Conservation (phyloP, 2,888 invertebrate genomes). For the Tiphia femorata region DNA sequence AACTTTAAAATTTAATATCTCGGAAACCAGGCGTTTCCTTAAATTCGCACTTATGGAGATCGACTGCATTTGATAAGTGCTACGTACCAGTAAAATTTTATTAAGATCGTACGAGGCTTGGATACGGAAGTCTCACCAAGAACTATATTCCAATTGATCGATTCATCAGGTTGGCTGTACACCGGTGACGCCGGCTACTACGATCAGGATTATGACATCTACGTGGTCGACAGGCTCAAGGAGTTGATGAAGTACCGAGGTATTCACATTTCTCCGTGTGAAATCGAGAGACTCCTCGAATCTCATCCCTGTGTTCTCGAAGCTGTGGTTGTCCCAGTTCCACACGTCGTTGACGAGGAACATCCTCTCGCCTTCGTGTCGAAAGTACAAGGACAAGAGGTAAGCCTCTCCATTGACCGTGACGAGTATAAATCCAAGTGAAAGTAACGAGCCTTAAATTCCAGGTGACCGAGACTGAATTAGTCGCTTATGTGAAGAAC, state of each 20-base stretch:
- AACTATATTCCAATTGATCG: too few relatives aligned
- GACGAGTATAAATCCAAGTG: background rate
- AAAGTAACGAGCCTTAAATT: background rate
- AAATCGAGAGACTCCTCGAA: background rate
- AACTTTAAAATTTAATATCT: too few relatives aligned
- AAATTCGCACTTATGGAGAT: too few relatives aligned
- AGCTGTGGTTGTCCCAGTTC: slow-evolving; percentile 33
- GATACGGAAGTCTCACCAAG: too few relatives aligned
- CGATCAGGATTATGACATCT: background rate
- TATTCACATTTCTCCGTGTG: background rate
- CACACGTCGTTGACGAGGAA: slow-evolving; percentile 29
- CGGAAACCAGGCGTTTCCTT: too few relatives aligned
- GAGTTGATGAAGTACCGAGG: background rate
- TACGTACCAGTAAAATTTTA: too few relatives aligned
- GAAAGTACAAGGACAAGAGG: slow-evolving; percentile 11
- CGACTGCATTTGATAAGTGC: too few relatives aligned
- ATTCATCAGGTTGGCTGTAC: background rate
- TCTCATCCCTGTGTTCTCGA: slow-evolving; percentile 31
- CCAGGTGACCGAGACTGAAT: slow-evolving; percentile 3
- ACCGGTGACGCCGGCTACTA: slow-evolving; percentile 2
- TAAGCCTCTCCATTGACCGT: too few relatives aligned
- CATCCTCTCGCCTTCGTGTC: slow-evolving; percentile 40
- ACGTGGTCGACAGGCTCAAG: background rate
- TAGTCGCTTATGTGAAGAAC: slow-evolving; percentile 2
- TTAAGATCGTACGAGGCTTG: too few relatives aligned